A percentile compares a stretch with the other conserved stretches of the same genome.
Conservation (phyloP, 2,888 invertebrate species). For the Ctena decussata region DNA sequence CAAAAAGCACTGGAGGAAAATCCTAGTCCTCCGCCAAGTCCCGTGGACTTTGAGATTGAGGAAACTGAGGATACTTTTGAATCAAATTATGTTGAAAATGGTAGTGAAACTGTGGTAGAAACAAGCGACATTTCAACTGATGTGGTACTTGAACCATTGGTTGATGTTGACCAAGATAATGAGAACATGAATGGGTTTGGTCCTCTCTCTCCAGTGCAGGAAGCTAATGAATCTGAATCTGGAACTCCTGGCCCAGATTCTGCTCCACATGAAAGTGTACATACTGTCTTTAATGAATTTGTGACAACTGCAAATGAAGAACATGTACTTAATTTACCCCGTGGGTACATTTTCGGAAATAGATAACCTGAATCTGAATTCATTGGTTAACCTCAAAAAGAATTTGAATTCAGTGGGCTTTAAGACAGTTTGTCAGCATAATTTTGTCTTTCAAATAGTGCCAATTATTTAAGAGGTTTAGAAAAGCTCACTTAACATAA, state of each 20-base stretch:
- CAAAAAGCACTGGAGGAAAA: conserved; percentile 60
- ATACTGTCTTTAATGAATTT: conserved; percentile 63
- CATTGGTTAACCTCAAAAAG: too few species aligned
- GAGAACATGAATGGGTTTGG: background rate
- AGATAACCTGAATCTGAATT: too few species aligned
- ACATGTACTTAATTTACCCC: background rate
- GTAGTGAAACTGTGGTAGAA: background rate
- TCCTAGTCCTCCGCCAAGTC: conserved; percentile 53
- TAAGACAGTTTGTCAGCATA: too few species aligned
- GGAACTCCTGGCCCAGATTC: background rate
- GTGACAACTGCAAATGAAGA: conserved; percentile 44
- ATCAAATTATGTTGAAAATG: background rate
- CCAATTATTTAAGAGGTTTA: too few species aligned
- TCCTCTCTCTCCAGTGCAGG: background rate
- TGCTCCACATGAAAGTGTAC: conserved; percentile 35
- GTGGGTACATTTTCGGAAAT: background rate
- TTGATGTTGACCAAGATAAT: background rate
- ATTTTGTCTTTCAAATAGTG: too few species aligned
- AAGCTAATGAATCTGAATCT: background rate
- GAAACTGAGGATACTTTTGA: background rate
- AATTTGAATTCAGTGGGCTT: too few species aligned
- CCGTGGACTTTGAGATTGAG: background rate
- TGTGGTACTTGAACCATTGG: background rate
- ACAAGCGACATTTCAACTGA: background rate
- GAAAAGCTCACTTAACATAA: too few species aligned